These are phyloP conservation scores for Steinernema feltiae DNA, from an alignment of 1,140 invertebrate genomes.

Conservation along the genomic window DNA sequence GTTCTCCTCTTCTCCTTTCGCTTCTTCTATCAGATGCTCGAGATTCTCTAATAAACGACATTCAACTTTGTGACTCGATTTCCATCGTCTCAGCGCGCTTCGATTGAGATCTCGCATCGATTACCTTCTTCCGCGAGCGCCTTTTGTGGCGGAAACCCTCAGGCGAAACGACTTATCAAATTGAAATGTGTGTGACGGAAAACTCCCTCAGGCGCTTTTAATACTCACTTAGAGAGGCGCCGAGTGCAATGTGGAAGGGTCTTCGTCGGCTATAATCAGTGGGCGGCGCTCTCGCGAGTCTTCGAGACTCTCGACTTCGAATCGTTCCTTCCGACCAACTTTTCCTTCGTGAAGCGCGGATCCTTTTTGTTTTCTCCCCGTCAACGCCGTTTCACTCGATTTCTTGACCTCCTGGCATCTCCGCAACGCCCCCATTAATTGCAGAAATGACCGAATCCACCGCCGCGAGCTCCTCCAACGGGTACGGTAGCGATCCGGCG, in stretches of 20 bases:
- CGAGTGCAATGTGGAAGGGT: constrained; percentile 13
- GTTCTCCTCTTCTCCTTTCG: not conserved
- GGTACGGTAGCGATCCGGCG: not conserved
- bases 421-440: too few species aligned
- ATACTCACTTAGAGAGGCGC: constrained; percentile 9
- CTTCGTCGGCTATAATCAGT: not conserved
- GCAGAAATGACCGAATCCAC: not conserved
- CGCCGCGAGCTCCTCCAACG: not conserved
- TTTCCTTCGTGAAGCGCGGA: not conserved
- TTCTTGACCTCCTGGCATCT: too few species aligned
- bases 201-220: constrained; percentile 13
- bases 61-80: too few species aligned
- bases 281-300: constrained; percentile 4
- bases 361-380: not conserved
- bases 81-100: too few species aligned
- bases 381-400: not conserved
- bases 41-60: not conserved
- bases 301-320: constrained; percentile 6
- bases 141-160: not conserved
- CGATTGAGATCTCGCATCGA: not conserved
- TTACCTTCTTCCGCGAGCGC: not conserved
- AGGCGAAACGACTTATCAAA: constrained; percentile 11
- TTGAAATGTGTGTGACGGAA: constrained; percentile 9
- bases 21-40: constrained; percentile 3
- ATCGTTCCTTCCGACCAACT: not conserved